A percentile compares a stretch with the other conserved stretches of the same genome.
phyloP scores from a whole-genome alignment of 2,113 vertebrate species.

The Campylomormyrus numenius region DNA sequence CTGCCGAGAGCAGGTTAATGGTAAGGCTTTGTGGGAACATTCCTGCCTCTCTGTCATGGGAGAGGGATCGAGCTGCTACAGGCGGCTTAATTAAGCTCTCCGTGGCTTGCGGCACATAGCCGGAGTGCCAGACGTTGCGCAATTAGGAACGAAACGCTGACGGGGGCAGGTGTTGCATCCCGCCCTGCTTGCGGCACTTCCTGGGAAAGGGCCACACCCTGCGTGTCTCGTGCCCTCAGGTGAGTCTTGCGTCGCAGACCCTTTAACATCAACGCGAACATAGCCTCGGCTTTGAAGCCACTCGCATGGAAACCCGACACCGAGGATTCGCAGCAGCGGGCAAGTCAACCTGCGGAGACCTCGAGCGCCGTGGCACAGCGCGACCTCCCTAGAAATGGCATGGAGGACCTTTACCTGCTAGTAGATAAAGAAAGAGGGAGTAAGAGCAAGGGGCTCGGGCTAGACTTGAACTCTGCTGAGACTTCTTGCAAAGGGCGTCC shows the following conservation, averaged over 20 bases:
- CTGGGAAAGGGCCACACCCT: not conserved
- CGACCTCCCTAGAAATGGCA: not conserved
- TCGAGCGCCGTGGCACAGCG: not conserved
- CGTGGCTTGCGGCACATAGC: not conserved
- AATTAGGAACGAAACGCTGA: constrained; percentile 20
- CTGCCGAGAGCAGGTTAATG: not conserved
- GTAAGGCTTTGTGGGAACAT: not conserved
- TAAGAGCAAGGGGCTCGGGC: not conserved
- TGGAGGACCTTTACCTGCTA: not conserved
- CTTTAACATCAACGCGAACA: not conserved
- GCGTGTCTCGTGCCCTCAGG: not conserved
- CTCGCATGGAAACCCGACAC: not conserved
- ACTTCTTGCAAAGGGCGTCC: not conserved
- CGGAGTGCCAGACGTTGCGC: constrained; percentile 25
- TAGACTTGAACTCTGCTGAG: not conserved
- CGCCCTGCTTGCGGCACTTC: not conserved
- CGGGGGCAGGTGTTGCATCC: constrained; percentile 8
- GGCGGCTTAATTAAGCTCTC: constrained; percentile 9
- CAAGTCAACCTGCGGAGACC: not conserved
- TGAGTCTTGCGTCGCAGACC: not conserved
- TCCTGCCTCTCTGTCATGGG: not conserved
- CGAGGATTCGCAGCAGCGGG: not conserved
- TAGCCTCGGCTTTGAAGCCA: not conserved
- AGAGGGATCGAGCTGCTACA: not conserved
- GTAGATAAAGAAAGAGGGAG: not conserved